Base-by-base conservation (phyloP, 2,113 vertebrate species). In the Oncorhynchus masou region DNA sequence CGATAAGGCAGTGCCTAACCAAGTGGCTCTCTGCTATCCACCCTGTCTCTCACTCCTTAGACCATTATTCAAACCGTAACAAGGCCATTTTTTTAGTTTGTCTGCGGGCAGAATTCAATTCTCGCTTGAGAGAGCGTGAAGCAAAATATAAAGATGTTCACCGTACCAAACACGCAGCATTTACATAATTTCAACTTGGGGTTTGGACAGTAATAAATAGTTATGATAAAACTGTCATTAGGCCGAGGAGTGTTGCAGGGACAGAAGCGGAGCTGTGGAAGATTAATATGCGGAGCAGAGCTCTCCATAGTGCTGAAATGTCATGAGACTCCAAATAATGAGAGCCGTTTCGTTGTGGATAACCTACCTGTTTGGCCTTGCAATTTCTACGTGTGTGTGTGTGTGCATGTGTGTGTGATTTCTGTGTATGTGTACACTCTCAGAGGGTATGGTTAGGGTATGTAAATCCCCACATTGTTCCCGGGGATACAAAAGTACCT, bases 161-260 rank as follows among this genome's bases (percentile, higher is more conserved):
- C 78, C 48, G 9, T 76, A 85, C 86, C 82, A 83, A 88, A 90
- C 77, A 87, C 73, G 29, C 24, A 1, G 39, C 81, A 92, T 93
- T 92, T 91, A 84, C 90, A 91, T 93, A 90, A 92, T 93, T 91
- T 87, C 64, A 68, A 79, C 85, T 84, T 79, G 15, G 78, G 84
- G 39, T 45, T 12, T 45, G 39, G 39, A 45, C 39, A 45, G 39
- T 11, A 45, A 87, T 91, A 92, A 92, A 92, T 91, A 89, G 81
- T 92, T 91, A 83, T 90, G 90, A 92, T 92, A 90, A 92, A 92
- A 91, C 85, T 90, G 91, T 90, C 90, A 88, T 91, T 91, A 91
- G 86, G 77, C 77, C 73, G 62, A 68, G 70, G 73, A 79, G 79
- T 86, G 85, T 73, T 9, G 39, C 39, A 2, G 9, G 9, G 39